These are phyloP conservation scores for Drosophila cognata DNA, from an alignment of 2,888 invertebrate species.

Conservation along the genomic window DNA sequence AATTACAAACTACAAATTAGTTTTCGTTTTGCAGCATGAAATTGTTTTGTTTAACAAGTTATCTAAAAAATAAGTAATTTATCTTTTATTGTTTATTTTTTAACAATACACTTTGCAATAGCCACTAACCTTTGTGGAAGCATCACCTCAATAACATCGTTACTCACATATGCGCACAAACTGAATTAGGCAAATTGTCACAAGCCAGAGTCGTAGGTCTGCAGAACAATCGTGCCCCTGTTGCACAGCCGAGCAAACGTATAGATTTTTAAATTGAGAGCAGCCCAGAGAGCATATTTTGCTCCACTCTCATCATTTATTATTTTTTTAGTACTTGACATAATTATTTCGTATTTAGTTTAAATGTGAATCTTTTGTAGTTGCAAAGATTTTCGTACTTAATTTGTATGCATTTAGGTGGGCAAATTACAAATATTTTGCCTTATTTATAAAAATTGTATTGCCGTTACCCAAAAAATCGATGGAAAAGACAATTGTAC, in stretches of 20 bases:
- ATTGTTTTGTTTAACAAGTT: not conserved
- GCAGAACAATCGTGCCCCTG: constrained; percentile 11
- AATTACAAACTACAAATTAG: no score
- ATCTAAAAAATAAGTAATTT: not conserved
- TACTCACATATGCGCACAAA: constrained; percentile 3
- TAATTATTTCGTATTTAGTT: not conserved
- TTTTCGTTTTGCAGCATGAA: not conserved
- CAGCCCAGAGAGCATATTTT: constrained; percentile 9
- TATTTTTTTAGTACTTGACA: constrained; percentile 2
- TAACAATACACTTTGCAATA: not conserved
- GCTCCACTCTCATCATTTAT: constrained; percentile 1
- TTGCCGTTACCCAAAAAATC: not conserved
- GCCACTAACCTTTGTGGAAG: not conserved
- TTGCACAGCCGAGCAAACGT: not conserved
- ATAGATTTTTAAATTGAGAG: constrained; percentile 12
- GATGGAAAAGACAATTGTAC: not conserved
- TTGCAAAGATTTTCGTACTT: not conserved
- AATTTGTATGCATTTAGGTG: not conserved
- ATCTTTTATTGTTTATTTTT: not conserved
- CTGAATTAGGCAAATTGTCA: constrained; percentile 18
- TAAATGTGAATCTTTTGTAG: not conserved
- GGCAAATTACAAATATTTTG: not conserved
- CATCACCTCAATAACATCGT: not conserved
- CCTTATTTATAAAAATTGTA: not conserved
- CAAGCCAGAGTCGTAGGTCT: not conserved